phyloP scores from a whole-genome alignment of 2,888 invertebrate genomes.

The Ophioninae sp. region DNA sequence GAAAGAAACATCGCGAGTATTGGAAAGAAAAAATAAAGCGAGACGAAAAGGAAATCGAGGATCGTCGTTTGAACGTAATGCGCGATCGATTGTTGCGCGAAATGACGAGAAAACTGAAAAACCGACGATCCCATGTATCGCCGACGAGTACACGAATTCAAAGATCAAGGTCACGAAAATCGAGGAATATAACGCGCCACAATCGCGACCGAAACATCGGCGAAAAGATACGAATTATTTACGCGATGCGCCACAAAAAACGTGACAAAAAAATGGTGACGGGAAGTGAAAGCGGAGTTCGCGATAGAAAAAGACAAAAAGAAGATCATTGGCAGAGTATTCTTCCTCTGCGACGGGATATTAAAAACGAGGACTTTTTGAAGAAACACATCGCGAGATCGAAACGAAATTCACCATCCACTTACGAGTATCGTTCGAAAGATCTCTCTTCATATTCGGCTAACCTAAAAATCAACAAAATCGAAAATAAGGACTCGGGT shows the following conservation, averaged over 20 bases:
- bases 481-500: conserved; percentile 2
- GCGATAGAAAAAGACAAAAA: conserved; percentile 7
- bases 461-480: not conserved
- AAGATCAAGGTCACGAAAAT: conserved; percentile 17
- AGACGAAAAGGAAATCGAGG: conserved; percentile 7
- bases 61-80: conserved; percentile 42
- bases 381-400: not conserved
- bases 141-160: conserved; percentile 16
- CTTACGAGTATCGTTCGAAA: not conserved
- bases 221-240: conserved; percentile 66
- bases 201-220: conserved; percentile 37
- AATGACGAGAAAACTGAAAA: conserved; percentile 49
- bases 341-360: conserved; percentile 11
- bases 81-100: conserved; percentile 59
- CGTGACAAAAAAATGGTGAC: not conserved
- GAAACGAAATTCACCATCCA: not conserved
- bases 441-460: not conserved
- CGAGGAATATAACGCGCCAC: not conserved
- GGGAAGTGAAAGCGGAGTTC: not conserved
- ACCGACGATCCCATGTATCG: conserved; percentile 17
- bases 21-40: conserved; percentile 65
- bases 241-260: conserved; percentile 58
- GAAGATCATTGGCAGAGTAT: conserved; percentile 28
- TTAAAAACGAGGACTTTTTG: not conserved
- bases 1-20: conserved; percentile 61